Percentiles rank a stretch among this genome's conserved stretches.
Conservation (phyloP, 1,140 invertebrate genomes). For the Scaptodrosophila lebanonensis region DNA sequence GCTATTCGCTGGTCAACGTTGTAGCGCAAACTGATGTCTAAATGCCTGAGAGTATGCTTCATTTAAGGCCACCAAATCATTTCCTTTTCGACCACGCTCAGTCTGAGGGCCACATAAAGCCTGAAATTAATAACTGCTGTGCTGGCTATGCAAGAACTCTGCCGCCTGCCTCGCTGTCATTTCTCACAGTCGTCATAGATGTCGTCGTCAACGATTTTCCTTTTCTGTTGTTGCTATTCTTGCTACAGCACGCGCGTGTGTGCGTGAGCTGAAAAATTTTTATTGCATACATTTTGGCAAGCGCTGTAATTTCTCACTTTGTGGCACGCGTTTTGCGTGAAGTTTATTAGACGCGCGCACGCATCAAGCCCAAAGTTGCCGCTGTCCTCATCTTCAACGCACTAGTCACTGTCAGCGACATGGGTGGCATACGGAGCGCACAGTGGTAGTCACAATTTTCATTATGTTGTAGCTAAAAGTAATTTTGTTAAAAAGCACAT, state of each 20-base stretch:
- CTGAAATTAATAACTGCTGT: not conserved
- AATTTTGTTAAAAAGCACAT: too few relatives aligned
- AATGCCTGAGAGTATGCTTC: constrained; percentile 27
- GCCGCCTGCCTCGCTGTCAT: constrained; percentile 25
- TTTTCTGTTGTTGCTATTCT: constrained; percentile 31
- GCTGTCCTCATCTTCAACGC: too few relatives aligned
- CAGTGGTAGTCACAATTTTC: too few relatives aligned
- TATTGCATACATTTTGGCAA: constrained; percentile 73
- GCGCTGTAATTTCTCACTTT: constrained; percentile 73
- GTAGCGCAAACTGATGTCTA: constrained; percentile 23
- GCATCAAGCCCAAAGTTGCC: constrained; percentile 13
- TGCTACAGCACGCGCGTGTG: constrained; percentile 24
- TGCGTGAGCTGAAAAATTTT: constrained; percentile 73
- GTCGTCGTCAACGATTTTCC: constrained; percentile 31
- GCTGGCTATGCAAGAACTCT: not conserved
- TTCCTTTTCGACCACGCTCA: not conserved
- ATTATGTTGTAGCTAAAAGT: too few relatives aligned
- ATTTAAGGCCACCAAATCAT: constrained; percentile 49
- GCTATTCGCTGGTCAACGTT: constrained; percentile 16
- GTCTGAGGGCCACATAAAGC: not conserved
- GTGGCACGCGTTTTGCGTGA: constrained; percentile 41
- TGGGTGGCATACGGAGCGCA: too few relatives aligned
- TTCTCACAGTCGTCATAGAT: constrained; percentile 51
- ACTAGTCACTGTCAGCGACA: too few relatives aligned
- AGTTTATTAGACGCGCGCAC: constrained; percentile 61